These are phyloP conservation scores for Xenopus laevis DNA, from an alignment of 2,113 vertebrate genomes.

Conservation along the genomic window DNA sequence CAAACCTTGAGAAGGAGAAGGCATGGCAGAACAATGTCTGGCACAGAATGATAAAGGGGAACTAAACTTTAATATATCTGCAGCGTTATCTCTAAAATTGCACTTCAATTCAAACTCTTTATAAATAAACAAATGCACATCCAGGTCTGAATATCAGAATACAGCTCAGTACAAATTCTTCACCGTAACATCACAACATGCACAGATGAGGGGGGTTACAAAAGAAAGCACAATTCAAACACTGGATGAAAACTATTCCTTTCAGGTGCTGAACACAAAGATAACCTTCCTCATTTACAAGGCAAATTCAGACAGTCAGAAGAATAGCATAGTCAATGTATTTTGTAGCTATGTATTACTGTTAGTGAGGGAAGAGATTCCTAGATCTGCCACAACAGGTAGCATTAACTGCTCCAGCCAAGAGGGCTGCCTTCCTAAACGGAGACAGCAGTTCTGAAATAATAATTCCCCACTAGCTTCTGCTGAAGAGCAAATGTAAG, in stretches of 20 bases:
- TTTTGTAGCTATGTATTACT: too few relatives aligned
- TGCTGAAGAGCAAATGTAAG: slow-evolving; percentile 20
- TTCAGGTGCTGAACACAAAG: too few relatives aligned
- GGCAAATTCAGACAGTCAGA: too few relatives aligned
- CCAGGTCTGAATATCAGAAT: background rate
- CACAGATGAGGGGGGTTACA: too few relatives aligned
- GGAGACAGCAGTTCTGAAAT: slow-evolving; percentile 5
- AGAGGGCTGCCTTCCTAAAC: slow-evolving; percentile 13
- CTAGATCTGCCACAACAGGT: slow-evolving; percentile 38
- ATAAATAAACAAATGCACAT: too few relatives aligned
- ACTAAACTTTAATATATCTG: slow-evolving; percentile 7
- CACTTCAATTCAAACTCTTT: slow-evolving; percentile 1
- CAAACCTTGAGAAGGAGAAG: background rate
- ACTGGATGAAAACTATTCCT: too few relatives aligned
- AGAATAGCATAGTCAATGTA: too few relatives aligned
- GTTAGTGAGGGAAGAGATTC: background rate
- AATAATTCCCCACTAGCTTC: background rate
- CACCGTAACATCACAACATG: background rate
- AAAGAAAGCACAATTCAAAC: too few relatives aligned
- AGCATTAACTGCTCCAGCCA: slow-evolving; percentile 24
- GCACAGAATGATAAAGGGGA: background rate
- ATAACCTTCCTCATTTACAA: too few relatives aligned
- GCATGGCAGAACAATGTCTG: background rate
- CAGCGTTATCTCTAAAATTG: background rate
- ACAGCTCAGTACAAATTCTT: background rate